Base-by-base conservation (phyloP, 2,888 invertebrate species). In the Salpingus planirostris region DNA sequence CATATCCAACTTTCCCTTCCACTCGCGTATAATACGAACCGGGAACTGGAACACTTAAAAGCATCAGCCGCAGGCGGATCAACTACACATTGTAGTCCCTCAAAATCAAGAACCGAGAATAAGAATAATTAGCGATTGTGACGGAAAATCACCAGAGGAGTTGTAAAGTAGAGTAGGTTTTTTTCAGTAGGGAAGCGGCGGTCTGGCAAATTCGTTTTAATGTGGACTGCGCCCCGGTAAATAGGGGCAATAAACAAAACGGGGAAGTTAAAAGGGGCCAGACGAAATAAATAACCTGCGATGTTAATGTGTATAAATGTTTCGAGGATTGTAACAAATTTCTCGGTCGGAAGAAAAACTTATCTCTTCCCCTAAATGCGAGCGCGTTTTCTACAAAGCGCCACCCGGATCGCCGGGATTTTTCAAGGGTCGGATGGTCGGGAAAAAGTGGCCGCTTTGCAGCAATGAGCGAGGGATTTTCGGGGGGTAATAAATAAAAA, bases 291-390 rank as follows among this genome's bases (percentile, higher is more conserved):
- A 64, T 64, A 62, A 60, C 58, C 41, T 47, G 44, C 54, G 52
- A 60, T 62, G 62, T 60, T 62, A 62, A 64, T 62, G 60, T 59
- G 56, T 55, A 58, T 57, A 61, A 63, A 62, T 59, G 62, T 60
- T 60, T 55, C 54, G 56, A 47, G 58, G 55, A 60, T 60, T 59
- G 62, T 55, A 61, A 62, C 62, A 64, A 62, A 64, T 62, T 61
- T 55, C 59, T 57, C 57, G 55, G 59, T 57, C 50, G 53, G 48
- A 57, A 57, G 59, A 60, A 60, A 60, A 61, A 60, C 58, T 59
- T 60, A 60, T 60, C 60, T 59, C 51, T 47, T 46, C 49, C 47
- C 38, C 40, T 31, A 43, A 40, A 40, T 11, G 21, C n/a, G 18
- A 8, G 8, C 18, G n/a, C n/a, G n/a, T n/a, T n/a, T 18, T 18